A percentile compares a stretch with the other conserved stretches of the same genome.
Evolutionary conservation across 2,888 invertebrate species (phyloP).

Genomic region (Drosophila lacicola): DNA sequence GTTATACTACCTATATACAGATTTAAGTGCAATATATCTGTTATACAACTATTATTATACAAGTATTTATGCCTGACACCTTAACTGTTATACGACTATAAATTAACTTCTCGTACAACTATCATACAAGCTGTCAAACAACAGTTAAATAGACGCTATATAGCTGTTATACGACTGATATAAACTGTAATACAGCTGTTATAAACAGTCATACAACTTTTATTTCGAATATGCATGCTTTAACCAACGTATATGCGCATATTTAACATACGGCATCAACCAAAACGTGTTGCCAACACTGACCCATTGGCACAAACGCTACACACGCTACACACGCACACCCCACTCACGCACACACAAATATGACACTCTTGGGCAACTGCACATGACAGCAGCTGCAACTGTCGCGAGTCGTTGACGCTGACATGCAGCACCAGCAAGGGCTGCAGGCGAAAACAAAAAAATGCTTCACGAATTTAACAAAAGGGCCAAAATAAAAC

Average conservation of each 20-base stretch:
- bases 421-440: conserved; percentile 37
- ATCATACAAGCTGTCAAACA: neutral
- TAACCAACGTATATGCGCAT: neutral
- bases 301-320: conserved; percentile 26
- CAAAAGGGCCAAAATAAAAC: neutral
- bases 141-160: neutral
- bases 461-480: conserved; percentile 27
- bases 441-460: conserved; percentile 11
- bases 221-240: neutral
- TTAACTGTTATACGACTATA: neutral
- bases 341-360: neutral
- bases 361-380: conserved; percentile 44
- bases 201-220: neutral
- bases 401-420: conserved; percentile 52
- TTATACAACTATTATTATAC: neutral
- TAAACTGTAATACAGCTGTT: conserved; percentile 6
- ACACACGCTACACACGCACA: conserved; percentile 5
- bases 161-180: conserved; percentile 5
- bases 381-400: conserved; percentile 51
- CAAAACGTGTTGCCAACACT: conserved; percentile 37
- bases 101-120: neutral
- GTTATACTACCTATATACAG: neutral
- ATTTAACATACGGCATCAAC: conserved; percentile 28
- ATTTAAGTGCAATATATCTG: neutral
- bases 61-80: neutral